Percentiles rank a stretch among this genome's conserved stretches.
Conservation (phyloP, 2,797 vertebrate species). For the Loriculus beryllinus region DNA sequence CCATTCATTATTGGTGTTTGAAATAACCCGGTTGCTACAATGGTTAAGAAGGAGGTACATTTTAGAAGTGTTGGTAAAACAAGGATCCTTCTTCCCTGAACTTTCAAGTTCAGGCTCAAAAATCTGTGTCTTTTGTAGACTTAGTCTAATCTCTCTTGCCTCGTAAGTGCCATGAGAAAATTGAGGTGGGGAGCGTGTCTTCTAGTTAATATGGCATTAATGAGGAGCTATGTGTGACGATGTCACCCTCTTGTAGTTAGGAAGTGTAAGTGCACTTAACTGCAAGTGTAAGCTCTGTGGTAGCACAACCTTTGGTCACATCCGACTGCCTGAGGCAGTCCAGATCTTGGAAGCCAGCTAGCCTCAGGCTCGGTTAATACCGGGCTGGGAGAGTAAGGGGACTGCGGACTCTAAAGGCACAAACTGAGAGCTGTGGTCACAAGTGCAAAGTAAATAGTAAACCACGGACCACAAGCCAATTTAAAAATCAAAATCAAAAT, state of each 20-base stretch:
- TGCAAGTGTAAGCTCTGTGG: not conserved
- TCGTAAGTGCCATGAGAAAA: not conserved
- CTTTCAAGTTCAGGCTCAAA: not conserved
- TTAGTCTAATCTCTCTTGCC: not conserved
- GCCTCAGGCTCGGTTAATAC: not conserved
- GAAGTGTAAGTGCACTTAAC: not conserved
- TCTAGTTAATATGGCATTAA: not conserved
- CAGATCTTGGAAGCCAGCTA: not conserved
- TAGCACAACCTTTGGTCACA: not conserved
- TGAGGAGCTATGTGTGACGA: not conserved
- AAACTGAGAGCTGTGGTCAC: not conserved
- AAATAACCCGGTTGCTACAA: not conserved
- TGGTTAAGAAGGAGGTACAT: not conserved
- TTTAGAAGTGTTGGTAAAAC: not conserved
- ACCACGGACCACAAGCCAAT: not conserved
- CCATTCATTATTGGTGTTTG: not conserved
- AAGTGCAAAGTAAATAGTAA: not conserved
- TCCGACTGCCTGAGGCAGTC: not conserved
- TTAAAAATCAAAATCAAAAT: not conserved
- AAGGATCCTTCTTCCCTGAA: not conserved
- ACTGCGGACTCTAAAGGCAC: not conserved
- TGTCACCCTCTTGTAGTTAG: slow-evolving; percentile 30
- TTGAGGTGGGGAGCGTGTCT: not conserved
- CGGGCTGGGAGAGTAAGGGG: not conserved
- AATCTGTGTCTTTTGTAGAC: not conserved